These are phyloP conservation scores for Tamias sibiricus DNA, from an alignment of 2,113 vertebrate species.

Conservation along the genomic window DNA sequence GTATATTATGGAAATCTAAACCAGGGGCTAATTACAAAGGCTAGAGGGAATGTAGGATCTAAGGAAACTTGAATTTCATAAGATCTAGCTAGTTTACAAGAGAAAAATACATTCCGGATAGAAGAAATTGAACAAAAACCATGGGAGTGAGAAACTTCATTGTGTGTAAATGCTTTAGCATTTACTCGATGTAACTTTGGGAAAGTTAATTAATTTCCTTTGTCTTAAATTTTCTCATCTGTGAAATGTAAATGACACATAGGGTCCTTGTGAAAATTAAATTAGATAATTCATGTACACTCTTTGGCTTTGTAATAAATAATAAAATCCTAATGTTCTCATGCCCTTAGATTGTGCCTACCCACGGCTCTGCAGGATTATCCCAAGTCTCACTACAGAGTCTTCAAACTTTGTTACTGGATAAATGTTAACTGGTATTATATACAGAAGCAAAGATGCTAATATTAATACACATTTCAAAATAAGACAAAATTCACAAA, in stretches of 20 bases:
- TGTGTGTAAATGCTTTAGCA: neutral
- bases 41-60: neutral
- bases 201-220: neutral
- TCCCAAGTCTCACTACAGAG: neutral
- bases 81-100: neutral
- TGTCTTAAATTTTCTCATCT: slow-evolving; percentile 16
- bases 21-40: neutral
- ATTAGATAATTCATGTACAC: neutral
- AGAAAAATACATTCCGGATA: neutral
- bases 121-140: neutral
- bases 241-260: neutral
- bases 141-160: neutral
- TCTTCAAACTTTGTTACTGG: neutral
- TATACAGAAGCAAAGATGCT: neutral
- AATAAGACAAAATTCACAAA: neutral
- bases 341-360: neutral
- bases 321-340: neutral
- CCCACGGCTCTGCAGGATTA: neutral
- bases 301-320: neutral
- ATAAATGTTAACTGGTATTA: neutral
- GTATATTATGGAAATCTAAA: neutral
- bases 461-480: neutral
- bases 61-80: neutral
- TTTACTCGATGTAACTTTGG: neutral
- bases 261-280: neutral